Base-by-base conservation (phyloP, 2,888 invertebrate genomes). In the Cantharis rufa region DNA sequence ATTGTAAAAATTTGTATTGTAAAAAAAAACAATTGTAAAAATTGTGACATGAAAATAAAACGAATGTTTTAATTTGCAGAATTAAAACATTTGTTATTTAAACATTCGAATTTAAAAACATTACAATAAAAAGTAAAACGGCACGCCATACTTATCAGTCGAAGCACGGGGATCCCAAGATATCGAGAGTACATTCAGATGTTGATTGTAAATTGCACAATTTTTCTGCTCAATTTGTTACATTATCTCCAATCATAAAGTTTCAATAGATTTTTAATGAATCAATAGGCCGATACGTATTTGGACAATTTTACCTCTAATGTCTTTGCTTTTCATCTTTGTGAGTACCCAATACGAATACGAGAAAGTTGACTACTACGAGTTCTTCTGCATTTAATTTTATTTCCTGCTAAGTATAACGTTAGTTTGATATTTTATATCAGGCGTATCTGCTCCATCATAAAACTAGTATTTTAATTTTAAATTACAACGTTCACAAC, bases 351-450 rank as follows among this genome's bases (percentile, higher is more conserved):
- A 15, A 28, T 10, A 16, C 21, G 48, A 32, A 63, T 24, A 15
- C 70, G 70, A 69, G 70, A 70, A 70, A 74, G 74, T 74, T 74
- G 74, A 64, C 64, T 48, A 24, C 62, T 16, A 27, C 74, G 15
- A 70, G 64, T 74, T 74, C 61, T 74, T 64, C 15, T 70, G 62
- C 32, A 61, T 28, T 27, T 27, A 32, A 69, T 70, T 69, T 74
- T 70, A 15, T 64, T 70, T 70, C 62, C 74, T 70, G 63, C 32
- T 48, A 70, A 74, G 63, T 70, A 70, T 74, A 74, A 74, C 74
- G 74, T 63, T 61, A 70, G 70, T 73, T 68, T 69, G 73, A 24
- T 15, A 62, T 21, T 66, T 24, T 66, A 24, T 66, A 66, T 21
- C 64, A 24, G 63, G 63, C 63, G 63, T 63, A 21, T 63, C 63